Base-by-base conservation (phyloP, 2,888 invertebrate genomes). In the Dichetophora obliterata region DNA sequence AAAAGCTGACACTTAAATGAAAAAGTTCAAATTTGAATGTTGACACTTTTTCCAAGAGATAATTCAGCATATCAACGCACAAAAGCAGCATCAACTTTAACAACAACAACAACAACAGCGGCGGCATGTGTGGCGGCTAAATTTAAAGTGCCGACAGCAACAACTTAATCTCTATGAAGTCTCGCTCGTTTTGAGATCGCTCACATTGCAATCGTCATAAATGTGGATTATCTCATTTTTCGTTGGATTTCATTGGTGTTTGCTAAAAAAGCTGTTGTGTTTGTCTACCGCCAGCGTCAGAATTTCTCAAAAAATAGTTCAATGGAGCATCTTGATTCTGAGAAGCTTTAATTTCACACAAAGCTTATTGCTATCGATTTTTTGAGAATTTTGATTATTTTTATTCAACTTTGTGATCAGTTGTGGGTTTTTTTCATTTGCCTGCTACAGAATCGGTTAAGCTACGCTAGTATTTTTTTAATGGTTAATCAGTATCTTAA, bases 1-100 rank as follows among this genome's bases (percentile, higher is more conserved):
- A 34, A 34, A 66, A 65, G 66, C 65, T 37, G 65, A 16, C 37
- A 66, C 66, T 74, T 74, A 74, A 74, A 74, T 74, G 50, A 74
- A 74, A 73, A 65, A 74, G 37, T 66, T 66, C 65, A 68, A 27
- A 68, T 14, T 19, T 57, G 8, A 37, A 72, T 43, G 69, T 69
- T 31, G 27, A 69, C 52, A 54, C 27, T 69, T n/a, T 50, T 52
- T 31, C 4, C 11, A 68, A 14, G 3, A 69, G 52, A 69, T 31
- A 54, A 16, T 19, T 24, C 19, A 9, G 9, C 4, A 50, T 68
- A 43, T 37, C 9, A 34, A 31, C 31, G 54, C 22, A 24, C 66
- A 66, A 27, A 5, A 8, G 50, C 9, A 68, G 19, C 14, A 50
- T 16, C 22, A 63, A 37, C 14, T 27, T 31, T n/a, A n/a, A 27